Evolutionary conservation across 92 coral and sea anemone genomes (phyloP).

Genomic region (Epizoanthus scotinus): DNA sequence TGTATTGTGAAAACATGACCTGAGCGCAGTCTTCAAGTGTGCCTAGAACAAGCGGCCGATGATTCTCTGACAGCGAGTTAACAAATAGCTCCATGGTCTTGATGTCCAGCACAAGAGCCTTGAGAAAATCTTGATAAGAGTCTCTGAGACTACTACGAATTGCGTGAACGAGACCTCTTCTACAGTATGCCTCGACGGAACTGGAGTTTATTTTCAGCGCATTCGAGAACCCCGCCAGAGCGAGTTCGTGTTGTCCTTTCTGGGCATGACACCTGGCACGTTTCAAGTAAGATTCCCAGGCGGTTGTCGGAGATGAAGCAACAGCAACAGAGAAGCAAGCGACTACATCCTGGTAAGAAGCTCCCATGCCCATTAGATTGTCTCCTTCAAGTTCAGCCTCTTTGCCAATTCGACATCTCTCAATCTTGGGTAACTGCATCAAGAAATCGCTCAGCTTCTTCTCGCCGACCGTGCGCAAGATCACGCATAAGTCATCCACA

Average conservation of each 20-base stretch:
- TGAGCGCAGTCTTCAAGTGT: constrained; percentile 80
- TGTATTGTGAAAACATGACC: constrained; percentile 70
- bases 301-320: constrained; percentile 61
- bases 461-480: constrained; percentile 76
- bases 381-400: constrained; percentile 79
- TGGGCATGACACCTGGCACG: constrained; percentile 56
- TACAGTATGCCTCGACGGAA: constrained; percentile 57
- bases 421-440: constrained; percentile 51
- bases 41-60: constrained; percentile 55
- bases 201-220: constrained; percentile 55
- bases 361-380: constrained; percentile 33
- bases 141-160: constrained; percentile 43
- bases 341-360: constrained; percentile 44
- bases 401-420: constrained; percentile 64
- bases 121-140: constrained; percentile 66
- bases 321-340: constrained; percentile 65
- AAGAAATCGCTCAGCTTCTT: constrained; percentile 62
- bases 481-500: constrained; percentile 68
- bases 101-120: constrained; percentile 61
- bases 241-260: constrained; percentile 46
- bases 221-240: constrained; percentile 53
- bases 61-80: constrained; percentile 56
- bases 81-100: constrained; percentile 62
- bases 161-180: constrained; percentile 54
- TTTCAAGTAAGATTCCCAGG: constrained; percentile 59